Base-by-base conservation (phyloP, 1,140 invertebrate genomes). In the Drosophila paulistorum region DNA sequence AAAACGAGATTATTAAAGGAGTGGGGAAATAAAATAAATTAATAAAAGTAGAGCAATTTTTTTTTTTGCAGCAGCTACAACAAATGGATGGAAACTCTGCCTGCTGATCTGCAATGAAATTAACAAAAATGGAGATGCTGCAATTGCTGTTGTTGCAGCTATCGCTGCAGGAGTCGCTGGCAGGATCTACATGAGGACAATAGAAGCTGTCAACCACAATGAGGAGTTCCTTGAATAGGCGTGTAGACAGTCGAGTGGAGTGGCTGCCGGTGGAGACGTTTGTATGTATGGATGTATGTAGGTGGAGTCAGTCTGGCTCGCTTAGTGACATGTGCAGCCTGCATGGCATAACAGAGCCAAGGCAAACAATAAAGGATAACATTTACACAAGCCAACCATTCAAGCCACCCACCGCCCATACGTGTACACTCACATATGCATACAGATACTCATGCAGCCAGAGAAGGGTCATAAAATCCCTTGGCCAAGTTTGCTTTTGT, bases 291-390 rank as follows among this genome's bases (percentile, higher is more conserved):
- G 68, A 51, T 35, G 33, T 39, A 17, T 39, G 59, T 63, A 33
- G 41, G 61, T 48, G 42, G 65, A 42, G 72, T 51, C 45, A 51
- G 45, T 51, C 45, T 59, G 74, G 72, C 65, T 62, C 75, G 59
- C 68, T 45, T 74, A 75, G 75, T 51, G 45, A 51, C 45, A 51
- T 51, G 45, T 51, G 65, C 67, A 65, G 66, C 42, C 67, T 42
- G 71, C 71, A 45, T 51, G 45, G 45, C 48, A 68, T 51, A 59
- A 64, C 54, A 64, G 45, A 51, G 45, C 20, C 60, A 11, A 39
- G 58, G 65, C 54, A 65, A 33, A 45, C 63, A 51, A 51, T 51
- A 51, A 51, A 51, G 45, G 45, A 51, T 51, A 51, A 51, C 45
- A 51, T 51, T 51, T 58, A 74, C 63, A 68, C 72, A 74, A 60